Percentiles rank a stretch among this genome's conserved stretches.
These are phyloP conservation scores for Vanacampus margaritifer DNA, from an alignment of 2,113 vertebrate genomes.

Conservation along the genomic window DNA sequence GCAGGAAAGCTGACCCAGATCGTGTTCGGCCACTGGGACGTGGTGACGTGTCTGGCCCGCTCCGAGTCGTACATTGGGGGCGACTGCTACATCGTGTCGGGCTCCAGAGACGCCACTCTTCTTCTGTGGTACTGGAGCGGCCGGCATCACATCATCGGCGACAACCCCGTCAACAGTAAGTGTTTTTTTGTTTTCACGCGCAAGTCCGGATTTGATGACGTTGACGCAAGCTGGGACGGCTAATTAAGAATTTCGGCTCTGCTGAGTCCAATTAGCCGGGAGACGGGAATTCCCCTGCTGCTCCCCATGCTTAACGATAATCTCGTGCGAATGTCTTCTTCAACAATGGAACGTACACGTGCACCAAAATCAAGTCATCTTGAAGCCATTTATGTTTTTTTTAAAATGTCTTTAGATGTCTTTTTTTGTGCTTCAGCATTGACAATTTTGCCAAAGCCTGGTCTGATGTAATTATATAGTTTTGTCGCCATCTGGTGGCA, in stretches of 20 bases:
- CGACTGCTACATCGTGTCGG: conserved; percentile 97
- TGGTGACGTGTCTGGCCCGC: conserved; percentile 93
- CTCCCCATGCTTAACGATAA: conserved; percentile 48
- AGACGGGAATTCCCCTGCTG: conserved; percentile 63
- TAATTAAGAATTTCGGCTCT: conserved; percentile 83
- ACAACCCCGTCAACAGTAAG: conserved; percentile 97
- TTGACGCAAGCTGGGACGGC: conserved; percentile 76
- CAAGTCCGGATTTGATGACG: conserved; percentile 79
- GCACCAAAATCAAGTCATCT: not conserved
- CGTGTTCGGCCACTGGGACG: conserved; percentile 99
- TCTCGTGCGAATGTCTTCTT: conserved; percentile 19
- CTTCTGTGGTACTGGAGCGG: conserved; percentile 99
- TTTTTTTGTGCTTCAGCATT: too few relatives aligned
- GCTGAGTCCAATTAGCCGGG: conserved; percentile 77
- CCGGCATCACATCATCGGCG: conserved; percentile 94
- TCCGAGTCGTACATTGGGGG: conserved; percentile 97
- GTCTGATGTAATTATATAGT: too few relatives aligned
- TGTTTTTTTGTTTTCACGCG: conserved; percentile 33
- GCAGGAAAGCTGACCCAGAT: conserved; percentile 95
- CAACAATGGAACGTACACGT: not conserved
- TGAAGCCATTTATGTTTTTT: too few relatives aligned
- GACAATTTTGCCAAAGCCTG: too few relatives aligned
- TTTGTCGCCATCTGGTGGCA: too few relatives aligned
- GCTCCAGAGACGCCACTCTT: conserved; percentile 91
- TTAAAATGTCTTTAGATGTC: too few relatives aligned